Evolutionary conservation across 2,888 invertebrate species (phyloP), one percentile per base, ranked within the genome.

Genomic region (Catonia carolina): DNA sequence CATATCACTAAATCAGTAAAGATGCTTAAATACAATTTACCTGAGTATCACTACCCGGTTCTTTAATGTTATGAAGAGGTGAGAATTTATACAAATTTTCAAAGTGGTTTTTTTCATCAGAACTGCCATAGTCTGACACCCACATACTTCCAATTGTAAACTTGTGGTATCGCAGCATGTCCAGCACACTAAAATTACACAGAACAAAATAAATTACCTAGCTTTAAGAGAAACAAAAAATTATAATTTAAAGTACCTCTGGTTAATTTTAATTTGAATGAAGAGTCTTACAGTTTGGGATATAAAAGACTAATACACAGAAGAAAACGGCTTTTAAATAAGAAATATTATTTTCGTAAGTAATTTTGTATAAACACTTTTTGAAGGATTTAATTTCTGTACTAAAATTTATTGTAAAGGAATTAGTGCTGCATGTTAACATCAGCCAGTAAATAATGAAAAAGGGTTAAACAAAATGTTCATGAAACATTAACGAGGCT

Each of bases 61-160:
- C 73, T 60, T 76, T 75, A 8, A 97, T 83, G 72, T 96, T 98
- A 75, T 99, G 98, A 37, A 98, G 75, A 0, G 98, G 98, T 2
- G 98, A 98, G 74, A 90, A 90, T 70, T 88, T 87, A 60, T 83
- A 76, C 53, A 95, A 74, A 73, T 88, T 89, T 8, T 86, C 77
- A 71, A 97, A 98, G 68, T 97, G 88, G 23, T 89, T 84, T 66
- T 82, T 77, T 66, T 89, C 83, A 66, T 93, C 92, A 0, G 96
- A 85, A 73, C 85, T 86, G 39, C 98, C 98, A 76, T 89, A 99
- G 75, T 99, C 98, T 0, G 95, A 90, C 14, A 81, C 86, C 98
- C 98, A 99, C 42, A 94, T 91, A 74, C 90, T 89, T 0, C 97
- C 99, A 69, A 98, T 94, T 5, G 98, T 99, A 74, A 98, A 96